These are phyloP conservation scores for Agrotis clavis DNA, from an alignment of 2,888 invertebrate species.

Conservation along the genomic window DNA sequence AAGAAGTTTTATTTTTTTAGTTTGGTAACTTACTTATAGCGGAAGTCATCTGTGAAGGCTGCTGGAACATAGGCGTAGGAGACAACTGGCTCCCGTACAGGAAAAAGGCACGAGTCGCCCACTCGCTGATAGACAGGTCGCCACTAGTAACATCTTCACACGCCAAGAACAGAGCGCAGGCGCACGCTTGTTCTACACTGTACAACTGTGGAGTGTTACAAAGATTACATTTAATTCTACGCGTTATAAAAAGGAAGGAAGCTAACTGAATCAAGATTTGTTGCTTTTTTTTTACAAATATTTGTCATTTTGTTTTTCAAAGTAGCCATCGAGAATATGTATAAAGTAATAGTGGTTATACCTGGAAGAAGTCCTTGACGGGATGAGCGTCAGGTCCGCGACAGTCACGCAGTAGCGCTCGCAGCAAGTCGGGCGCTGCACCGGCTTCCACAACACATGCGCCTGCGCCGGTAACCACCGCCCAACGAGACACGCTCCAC, in stretches of 20 bases:
- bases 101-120: constrained; percentile 98
- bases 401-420: constrained; percentile 95
- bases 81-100: constrained; percentile 96
- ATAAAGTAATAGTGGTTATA: constrained; percentile 67
- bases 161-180: constrained; percentile 96
- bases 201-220: constrained; percentile 86
- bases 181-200: constrained; percentile 96
- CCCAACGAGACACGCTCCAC: constrained; percentile 92
- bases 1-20: not conserved
- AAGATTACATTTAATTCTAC: not conserved
- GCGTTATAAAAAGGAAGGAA: not conserved
- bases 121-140: constrained; percentile 93
- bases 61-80: constrained; percentile 75
- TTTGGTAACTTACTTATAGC: constrained; percentile 72
- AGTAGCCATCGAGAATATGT: not conserved
- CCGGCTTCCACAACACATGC: constrained; percentile 96
- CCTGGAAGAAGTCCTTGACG: constrained; percentile 96
- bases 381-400: constrained; percentile 96
- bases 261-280: not conserved
- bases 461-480: constrained; percentile 97
- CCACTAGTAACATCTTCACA: constrained; percentile 91
- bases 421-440: constrained; percentile 96
- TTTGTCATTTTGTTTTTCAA: not conserved
- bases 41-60: constrained; percentile 78
- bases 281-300: not conserved